phyloP scores from a whole-genome alignment of 2,113 vertebrate genomes.

The Calonectris borealis region DNA sequence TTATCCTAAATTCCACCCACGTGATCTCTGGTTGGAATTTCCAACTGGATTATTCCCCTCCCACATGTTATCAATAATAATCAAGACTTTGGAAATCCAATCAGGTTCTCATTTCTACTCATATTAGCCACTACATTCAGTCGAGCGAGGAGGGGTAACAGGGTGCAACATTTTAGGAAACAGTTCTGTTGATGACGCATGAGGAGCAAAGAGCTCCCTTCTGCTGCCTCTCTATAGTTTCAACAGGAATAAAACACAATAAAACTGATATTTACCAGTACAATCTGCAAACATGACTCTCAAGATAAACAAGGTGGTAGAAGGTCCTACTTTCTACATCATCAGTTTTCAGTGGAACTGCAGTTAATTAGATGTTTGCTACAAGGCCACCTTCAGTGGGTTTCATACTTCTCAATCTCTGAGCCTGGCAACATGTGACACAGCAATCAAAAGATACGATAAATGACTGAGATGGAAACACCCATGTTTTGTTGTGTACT shows the following conservation, averaged over 20 bases:
- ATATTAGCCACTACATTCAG: neutral
- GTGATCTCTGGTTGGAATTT: neutral
- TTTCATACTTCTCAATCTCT: neutral
- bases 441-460: neutral
- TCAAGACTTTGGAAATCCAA: neutral
- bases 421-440: neutral
- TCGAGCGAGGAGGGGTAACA: neutral
- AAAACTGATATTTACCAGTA: neutral
- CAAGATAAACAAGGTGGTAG: neutral
- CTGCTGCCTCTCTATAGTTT: neutral
- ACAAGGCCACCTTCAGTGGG: neutral
- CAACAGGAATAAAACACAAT: neutral
- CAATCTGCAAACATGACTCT: neutral
- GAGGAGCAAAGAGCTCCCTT: neutral
- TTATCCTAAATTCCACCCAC: neutral
- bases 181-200: neutral
- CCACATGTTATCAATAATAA: neutral
- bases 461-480: neutral
- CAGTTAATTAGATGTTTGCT: neutral
- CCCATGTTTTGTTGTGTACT: neutral
- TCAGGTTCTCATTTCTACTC: neutral
- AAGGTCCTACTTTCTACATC: neutral
- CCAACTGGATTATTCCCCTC: neutral
- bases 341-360: neutral
- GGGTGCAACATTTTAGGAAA: neutral